phyloP scores from a whole-genome alignment of 2,888 invertebrate genomes.

The Synergus itoensis region DNA sequence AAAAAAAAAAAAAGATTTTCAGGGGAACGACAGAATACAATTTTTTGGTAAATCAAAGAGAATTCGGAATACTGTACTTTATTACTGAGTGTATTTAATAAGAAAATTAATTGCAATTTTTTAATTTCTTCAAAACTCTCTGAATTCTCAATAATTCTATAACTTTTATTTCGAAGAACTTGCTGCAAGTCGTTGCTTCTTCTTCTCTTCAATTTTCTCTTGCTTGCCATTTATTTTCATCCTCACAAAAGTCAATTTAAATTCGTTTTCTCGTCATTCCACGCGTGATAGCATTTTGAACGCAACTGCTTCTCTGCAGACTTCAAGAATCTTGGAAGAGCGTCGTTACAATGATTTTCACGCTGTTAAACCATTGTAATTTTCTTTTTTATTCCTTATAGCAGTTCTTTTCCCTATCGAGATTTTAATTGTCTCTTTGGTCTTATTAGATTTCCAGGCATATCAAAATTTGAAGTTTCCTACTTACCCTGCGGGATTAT shows the following conservation, averaged over 20 bases:
- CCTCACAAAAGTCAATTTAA: neutral
- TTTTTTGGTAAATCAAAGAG: no score
- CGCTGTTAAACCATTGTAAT: neutral
- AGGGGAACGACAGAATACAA: no score
- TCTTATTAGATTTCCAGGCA: neutral
- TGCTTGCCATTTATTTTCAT: neutral
- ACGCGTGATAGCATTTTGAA: conserved; percentile 5
- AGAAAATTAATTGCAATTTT: neutral
- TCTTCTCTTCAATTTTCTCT: neutral
- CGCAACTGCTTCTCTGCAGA: neutral
- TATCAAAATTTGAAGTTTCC: neutral
- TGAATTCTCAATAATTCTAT: neutral
- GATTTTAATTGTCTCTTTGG: conserved; percentile 3
- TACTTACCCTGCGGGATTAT: neutral
- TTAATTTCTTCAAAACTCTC: neutral
- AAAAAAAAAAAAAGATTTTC: no score
- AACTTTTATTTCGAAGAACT: neutral
- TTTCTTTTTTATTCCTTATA: neutral
- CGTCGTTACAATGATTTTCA: neutral
- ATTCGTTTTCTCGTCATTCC: conserved; percentile 6
- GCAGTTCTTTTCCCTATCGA: neutral
- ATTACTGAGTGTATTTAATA: no score
- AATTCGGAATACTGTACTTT: no score
- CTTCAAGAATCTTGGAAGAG: neutral
- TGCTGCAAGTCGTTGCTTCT: neutral